A percentile compares a stretch with the other conserved stretches of the same genome.
phyloP scores from a whole-genome alignment of 2,113 vertebrate species.

The Brachionichthys hirsutus region DNA sequence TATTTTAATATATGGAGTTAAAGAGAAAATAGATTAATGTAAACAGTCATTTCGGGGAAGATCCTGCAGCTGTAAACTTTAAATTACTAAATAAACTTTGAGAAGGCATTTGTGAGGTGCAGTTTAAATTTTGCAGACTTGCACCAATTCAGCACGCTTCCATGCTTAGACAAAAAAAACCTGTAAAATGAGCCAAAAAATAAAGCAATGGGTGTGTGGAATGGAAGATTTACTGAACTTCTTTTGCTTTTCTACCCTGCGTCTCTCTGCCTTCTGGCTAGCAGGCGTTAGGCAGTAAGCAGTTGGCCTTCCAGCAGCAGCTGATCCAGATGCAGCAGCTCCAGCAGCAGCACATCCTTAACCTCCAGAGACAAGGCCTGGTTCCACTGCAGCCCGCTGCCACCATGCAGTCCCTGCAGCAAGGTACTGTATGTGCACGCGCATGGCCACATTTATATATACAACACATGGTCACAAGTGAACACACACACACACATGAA shows the following conservation, averaged over 20 bases:
- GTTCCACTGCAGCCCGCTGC: constrained; percentile 90
- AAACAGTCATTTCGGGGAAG: too few species aligned
- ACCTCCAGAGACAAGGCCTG: constrained; percentile 97
- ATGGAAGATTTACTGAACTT: neutral
- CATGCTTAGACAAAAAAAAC: too few species aligned
- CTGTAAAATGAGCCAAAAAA: too few species aligned
- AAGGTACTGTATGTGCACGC: constrained; percentile 82
- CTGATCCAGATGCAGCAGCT: constrained; percentile 99
- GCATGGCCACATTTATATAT: constrained; percentile 25
- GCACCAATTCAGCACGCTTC: neutral
- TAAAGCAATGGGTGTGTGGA: neutral
- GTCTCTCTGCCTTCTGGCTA: constrained; percentile 12
- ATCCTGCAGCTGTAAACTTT: too few species aligned
- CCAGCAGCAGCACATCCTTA: constrained; percentile 98
- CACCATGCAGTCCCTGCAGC: constrained; percentile 92
- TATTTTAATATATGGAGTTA: constrained; percentile 6
- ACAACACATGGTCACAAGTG: constrained; percentile 12
- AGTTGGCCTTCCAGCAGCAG: constrained; percentile 99
- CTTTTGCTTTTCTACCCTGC: constrained; percentile 10
- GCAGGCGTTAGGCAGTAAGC: constrained; percentile 93
- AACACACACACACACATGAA: constrained; percentile 20
- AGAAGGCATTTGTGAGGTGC: neutral
- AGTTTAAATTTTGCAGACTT: neutral
- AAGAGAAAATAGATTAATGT: neutral
- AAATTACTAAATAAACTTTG: neutral